Conservation (phyloP, 2,797 vertebrate species). For the Rhinoraja longicauda region DNA sequence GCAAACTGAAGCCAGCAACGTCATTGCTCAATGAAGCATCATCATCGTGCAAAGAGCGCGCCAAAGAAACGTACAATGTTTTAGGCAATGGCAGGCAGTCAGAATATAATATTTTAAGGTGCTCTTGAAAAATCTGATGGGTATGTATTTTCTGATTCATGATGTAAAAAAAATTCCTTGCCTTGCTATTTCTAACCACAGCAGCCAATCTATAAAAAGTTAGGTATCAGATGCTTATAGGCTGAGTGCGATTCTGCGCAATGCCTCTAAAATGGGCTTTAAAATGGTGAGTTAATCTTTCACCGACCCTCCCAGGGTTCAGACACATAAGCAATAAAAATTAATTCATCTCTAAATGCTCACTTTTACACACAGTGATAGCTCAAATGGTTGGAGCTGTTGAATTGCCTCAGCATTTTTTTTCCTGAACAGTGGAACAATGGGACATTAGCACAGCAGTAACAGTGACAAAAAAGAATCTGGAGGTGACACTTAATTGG, state of each 20-base stretch:
- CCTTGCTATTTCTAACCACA: constrained; percentile 36
- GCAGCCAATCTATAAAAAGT: constrained; percentile 31
- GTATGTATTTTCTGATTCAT: constrained; percentile 31
- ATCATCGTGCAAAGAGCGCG: neutral
- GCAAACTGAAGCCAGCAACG: neutral
- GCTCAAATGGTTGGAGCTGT: too few species aligned
- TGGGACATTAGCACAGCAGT: neutral
- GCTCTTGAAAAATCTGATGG: constrained; percentile 30
- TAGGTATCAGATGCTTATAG: constrained; percentile 14
- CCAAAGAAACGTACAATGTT: neutral
- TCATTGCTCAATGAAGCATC: neutral
- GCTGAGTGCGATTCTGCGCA: neutral
- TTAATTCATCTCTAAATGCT: neutral
- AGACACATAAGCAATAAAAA: neutral
- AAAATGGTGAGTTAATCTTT: constrained; percentile 13
- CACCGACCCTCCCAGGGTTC: neutral
- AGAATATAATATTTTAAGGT: constrained; percentile 20
- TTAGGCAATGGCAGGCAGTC: constrained; percentile 15
- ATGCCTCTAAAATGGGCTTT: neutral
- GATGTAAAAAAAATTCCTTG: constrained; percentile 20
- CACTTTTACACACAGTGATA: neutral
- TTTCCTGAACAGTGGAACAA: neutral
- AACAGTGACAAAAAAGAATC: neutral
- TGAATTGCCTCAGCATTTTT: neutral
- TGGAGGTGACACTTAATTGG: neutral